These are phyloP conservation scores for Cricetomys ansorgei DNA, from an alignment of 2,113 vertebrate genomes.

Conservation along the genomic window DNA sequence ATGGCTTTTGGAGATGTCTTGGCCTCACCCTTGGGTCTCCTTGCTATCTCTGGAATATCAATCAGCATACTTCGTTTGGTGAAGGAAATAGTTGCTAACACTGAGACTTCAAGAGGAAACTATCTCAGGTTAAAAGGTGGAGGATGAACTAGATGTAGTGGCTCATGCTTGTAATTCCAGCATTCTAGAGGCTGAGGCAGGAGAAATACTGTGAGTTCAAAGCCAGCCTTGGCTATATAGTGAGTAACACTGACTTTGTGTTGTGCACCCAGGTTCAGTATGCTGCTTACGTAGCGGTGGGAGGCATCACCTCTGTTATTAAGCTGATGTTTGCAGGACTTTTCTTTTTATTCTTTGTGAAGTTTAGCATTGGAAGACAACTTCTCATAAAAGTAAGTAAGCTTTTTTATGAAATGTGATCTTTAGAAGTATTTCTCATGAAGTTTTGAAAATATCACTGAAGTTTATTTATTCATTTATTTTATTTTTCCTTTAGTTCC, in stretches of 20 bases:
- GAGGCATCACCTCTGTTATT: constrained; percentile 90
- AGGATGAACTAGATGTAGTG: neutral
- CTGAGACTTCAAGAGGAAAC: neutral
- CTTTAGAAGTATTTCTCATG: neutral
- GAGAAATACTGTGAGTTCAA: neutral
- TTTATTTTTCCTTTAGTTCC: constrained; percentile 86
- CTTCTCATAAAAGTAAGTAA: constrained; percentile 94
- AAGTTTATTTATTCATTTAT: neutral
- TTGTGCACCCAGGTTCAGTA: constrained; percentile 92
- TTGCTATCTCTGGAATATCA: neutral
- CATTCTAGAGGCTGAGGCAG: neutral
- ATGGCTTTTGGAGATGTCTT: neutral
- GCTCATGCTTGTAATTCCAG: neutral
- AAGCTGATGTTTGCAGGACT: constrained; percentile 94
- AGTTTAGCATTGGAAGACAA: constrained; percentile 93
- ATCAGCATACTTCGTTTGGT: neutral
- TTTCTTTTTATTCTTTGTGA: constrained; percentile 94
- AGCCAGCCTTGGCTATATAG: neutral
- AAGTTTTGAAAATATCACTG: constrained; percentile 30
- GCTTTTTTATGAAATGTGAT: constrained; percentile 42
- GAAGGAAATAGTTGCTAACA: neutral
- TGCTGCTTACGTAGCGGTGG: constrained; percentile 90
- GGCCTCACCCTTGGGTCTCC: neutral
- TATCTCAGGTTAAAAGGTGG: neutral
- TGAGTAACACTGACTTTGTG: neutral